phyloP scores from a whole-genome alignment of 2,888 invertebrate species.

The Lamproptera curius region DNA sequence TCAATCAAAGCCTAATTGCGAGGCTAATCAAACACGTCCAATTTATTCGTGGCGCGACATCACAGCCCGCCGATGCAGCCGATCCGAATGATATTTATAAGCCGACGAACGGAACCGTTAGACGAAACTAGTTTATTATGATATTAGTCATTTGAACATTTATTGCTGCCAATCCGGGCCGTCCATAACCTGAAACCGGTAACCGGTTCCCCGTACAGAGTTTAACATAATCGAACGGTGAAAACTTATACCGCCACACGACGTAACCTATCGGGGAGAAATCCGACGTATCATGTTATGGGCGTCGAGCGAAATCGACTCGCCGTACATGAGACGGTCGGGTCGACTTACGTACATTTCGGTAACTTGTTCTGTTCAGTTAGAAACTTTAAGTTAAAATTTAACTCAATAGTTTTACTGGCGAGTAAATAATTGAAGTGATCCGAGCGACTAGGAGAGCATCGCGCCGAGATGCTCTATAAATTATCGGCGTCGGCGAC shows the following conservation, averaged over 20 bases:
- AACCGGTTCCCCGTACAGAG: slow-evolving; percentile 13
- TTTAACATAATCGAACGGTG: slow-evolving; percentile 10
- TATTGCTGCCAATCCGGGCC: slow-evolving; percentile 5
- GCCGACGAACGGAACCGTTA: slow-evolving; percentile 15
- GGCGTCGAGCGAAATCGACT: neutral
- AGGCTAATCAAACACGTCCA: slow-evolving; percentile 7
- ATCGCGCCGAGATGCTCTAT: slow-evolving; percentile 54
- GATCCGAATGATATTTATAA: slow-evolving; percentile 14
- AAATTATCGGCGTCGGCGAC: slow-evolving; percentile 68
- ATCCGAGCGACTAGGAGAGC: slow-evolving; percentile 52
- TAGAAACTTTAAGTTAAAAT: too few relatives aligned
- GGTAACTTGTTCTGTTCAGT: too few relatives aligned
- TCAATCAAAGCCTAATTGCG: slow-evolving; percentile 9
- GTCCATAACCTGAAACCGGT: slow-evolving; percentile 5
- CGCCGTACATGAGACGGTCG: neutral
- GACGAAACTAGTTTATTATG: slow-evolving; percentile 19
- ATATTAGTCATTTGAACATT: slow-evolving; percentile 17
- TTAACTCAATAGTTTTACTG: too few relatives aligned
- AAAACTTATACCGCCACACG: slow-evolving; percentile 4
- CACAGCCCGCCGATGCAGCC: slow-evolving; percentile 4
- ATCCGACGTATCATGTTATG: neutral
- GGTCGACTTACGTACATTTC: too few relatives aligned
- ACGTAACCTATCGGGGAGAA: neutral
- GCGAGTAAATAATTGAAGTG: too few relatives aligned
- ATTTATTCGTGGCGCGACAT: neutral